Evolutionary conservation across 2,113 vertebrate genomes (phyloP).

Genomic region (Conger conger): DNA sequence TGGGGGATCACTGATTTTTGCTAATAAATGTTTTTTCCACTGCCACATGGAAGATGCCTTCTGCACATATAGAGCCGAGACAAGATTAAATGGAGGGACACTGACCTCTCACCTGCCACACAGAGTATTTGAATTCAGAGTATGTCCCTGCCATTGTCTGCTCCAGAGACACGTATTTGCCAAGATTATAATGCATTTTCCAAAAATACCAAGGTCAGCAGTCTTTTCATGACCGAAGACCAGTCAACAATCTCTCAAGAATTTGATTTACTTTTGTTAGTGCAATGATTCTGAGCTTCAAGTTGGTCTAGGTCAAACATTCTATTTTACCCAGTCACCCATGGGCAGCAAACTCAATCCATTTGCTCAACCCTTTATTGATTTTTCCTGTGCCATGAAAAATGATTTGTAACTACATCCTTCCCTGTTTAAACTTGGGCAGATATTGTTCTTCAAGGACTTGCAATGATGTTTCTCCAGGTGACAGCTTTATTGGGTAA

Average conservation of each 20-base stretch:
- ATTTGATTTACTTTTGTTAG: constrained; percentile 48
- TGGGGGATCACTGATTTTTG: not conserved
- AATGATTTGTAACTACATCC: constrained; percentile 58
- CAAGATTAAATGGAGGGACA: constrained; percentile 23
- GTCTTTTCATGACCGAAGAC: constrained; percentile 38
- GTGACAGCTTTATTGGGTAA: constrained; percentile 71
- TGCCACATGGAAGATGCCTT: not conserved
- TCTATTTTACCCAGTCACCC: constrained; percentile 15
- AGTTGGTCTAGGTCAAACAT: constrained; percentile 35
- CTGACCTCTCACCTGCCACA: constrained; percentile 4
- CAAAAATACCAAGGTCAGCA: constrained; percentile 42
- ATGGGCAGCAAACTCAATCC: constrained; percentile 48
- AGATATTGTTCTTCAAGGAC: constrained; percentile 63
- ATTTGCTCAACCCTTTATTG: constrained; percentile 50
- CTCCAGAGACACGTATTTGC: constrained; percentile 24
- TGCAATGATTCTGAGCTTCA: constrained; percentile 43
- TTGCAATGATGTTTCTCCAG: constrained; percentile 62
- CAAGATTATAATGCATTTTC: constrained; percentile 40
- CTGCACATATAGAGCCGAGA: constrained; percentile 17
- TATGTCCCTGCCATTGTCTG: not conserved
- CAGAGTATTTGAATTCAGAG: constrained; percentile 6
- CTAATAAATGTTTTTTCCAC: constrained; percentile 1
- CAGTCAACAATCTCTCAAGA: constrained; percentile 39
- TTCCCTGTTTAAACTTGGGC: constrained; percentile 59
- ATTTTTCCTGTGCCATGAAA: constrained; percentile 48